Evolutionary conservation across 1,140 invertebrate genomes (phyloP).

Genomic region (Gonioctena quinquepunctata): DNA sequence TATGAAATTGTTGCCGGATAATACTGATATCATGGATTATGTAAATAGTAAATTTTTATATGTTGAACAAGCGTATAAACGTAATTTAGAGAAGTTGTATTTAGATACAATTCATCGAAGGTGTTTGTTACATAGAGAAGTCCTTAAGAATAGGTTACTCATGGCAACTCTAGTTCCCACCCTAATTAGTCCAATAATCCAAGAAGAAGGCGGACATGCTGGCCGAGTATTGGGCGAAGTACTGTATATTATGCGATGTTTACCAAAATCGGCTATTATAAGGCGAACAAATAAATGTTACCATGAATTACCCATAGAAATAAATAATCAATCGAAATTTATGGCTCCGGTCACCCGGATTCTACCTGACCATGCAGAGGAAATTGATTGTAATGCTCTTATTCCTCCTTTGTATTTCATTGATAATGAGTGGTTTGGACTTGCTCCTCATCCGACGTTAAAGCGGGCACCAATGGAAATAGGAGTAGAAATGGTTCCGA

Average conservation of each 20-base stretch:
- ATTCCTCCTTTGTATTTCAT: background rate
- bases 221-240: too few species aligned
- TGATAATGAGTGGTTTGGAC: slow-evolving; percentile 11
- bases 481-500: background rate
- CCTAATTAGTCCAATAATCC: too few species aligned
- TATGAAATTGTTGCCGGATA: background rate
- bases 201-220: too few species aligned
- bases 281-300: too few species aligned
- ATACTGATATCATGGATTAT: background rate
- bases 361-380: slow-evolving; percentile 3
- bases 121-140: background rate
- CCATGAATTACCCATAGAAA: background rate
- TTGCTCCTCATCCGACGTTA: background rate
- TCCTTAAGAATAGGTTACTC: background rate
- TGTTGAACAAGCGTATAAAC: background rate
- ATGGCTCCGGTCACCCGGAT: slow-evolving; percentile 5
- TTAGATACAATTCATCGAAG: background rate
- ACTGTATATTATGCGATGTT: background rate
- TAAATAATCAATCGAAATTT: slow-evolving; percentile 12
- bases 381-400: background rate
- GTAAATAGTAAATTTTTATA: background rate
- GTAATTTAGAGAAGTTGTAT: background rate
- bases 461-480: background rate
- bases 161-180: background rate
- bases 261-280: background rate